phyloP scores from a whole-genome alignment of 2,797 vertebrate genomes.

The Pangasius mekongensis region DNA sequence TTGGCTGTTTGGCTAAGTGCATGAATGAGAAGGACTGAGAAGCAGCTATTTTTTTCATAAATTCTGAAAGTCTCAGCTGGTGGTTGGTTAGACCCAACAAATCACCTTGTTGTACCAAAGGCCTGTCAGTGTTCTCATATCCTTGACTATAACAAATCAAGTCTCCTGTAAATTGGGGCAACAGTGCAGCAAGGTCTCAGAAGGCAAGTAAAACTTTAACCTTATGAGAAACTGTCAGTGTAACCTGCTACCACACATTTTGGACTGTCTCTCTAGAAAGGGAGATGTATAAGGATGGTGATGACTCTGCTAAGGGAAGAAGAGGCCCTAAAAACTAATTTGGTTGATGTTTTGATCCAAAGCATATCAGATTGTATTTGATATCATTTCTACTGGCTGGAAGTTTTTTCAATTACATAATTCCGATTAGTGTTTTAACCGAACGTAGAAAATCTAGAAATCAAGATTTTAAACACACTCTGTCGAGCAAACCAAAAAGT shows the following conservation, averaged over 20 bases:
- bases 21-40: not conserved
- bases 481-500: too few species aligned
- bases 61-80: not conserved
- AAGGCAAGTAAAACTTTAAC: not conserved
- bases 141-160: not conserved
- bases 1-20: not conserved
- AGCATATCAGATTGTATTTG: not conserved
- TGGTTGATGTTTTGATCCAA: not conserved
- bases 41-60: not conserved
- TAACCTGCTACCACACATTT: not conserved
- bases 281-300: not conserved
- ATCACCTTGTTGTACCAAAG: not conserved
- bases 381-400: not conserved
- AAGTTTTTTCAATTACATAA: not conserved
- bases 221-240: not conserved
- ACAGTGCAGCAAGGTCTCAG: not conserved
- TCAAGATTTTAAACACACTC: too few species aligned
- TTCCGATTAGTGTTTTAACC: not conserved
- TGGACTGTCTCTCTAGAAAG: not conserved
- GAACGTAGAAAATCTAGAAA: not conserved
- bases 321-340: not conserved
- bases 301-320: not conserved
- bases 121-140: not conserved
- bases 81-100: not conserved
- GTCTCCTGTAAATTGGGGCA: not conserved